Percentiles rank a stretch among this genome's conserved stretches.
Evolutionary conservation across 2,113 vertebrate species (phyloP).

Genomic region (Melanocharis versteri): DNA sequence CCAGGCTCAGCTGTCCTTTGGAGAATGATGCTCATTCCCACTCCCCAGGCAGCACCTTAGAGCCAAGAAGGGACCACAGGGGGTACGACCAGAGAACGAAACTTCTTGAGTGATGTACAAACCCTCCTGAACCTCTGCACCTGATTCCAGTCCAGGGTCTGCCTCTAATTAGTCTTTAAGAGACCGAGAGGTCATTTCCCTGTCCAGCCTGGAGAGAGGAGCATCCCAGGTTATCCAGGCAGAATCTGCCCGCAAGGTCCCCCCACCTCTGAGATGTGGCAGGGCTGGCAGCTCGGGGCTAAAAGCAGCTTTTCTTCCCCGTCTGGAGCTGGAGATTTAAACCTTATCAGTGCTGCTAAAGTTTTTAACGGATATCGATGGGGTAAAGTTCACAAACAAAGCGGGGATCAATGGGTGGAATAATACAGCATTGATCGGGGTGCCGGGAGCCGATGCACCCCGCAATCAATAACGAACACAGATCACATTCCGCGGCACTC

Average conservation of each 20-base stretch:
- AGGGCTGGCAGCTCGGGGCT: background rate
- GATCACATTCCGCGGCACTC: background rate
- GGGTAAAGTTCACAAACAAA: conserved; percentile 1
- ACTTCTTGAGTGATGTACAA: background rate
- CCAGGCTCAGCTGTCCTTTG: background rate
- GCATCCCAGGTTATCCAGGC: background rate
- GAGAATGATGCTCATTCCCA: background rate
- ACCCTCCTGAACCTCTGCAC: background rate
- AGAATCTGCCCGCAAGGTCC: background rate
- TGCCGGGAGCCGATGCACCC: background rate
- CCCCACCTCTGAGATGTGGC: background rate
- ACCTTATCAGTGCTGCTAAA: conserved; percentile 5
- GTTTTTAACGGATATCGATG: conserved; percentile 22
- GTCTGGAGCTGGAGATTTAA: background rate
- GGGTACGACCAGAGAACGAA: background rate
- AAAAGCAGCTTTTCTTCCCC: background rate
- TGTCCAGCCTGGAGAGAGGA: background rate
- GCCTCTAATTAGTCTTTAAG: background rate
- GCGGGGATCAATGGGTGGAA: conserved; percentile 7
- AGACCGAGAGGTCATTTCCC: background rate
- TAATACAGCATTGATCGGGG: conserved; percentile 34
- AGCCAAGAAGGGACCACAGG: background rate
- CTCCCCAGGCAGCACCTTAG: background rate
- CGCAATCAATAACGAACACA: background rate
- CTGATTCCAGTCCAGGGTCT: background rate